These are phyloP conservation scores for Zaprionus ghesquierei DNA, from an alignment of 1,140 invertebrate species.

Conservation along the genomic window DNA sequence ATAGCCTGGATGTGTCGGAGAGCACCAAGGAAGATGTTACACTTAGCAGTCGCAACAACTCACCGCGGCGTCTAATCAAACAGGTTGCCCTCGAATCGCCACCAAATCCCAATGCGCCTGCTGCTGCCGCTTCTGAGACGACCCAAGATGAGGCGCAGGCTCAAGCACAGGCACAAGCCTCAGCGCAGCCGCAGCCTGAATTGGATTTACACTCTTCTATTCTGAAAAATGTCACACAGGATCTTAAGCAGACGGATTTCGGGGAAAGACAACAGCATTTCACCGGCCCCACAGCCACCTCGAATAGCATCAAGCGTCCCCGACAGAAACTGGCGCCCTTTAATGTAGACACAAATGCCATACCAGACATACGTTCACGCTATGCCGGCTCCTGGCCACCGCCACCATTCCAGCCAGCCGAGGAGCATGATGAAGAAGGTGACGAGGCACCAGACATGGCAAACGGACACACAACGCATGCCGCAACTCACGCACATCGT, in stretches of 20 bases:
- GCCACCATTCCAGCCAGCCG: conserved; percentile 63
- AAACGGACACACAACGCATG: conserved; percentile 56
- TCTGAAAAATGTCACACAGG: conserved; percentile 71
- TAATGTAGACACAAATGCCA: conserved; percentile 82
- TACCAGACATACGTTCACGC: conserved; percentile 82
- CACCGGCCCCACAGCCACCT: conserved; percentile 15
- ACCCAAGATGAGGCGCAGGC: background rate
- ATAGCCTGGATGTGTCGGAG: conserved; percentile 78
- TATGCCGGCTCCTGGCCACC: conserved; percentile 81
- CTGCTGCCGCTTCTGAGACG: background rate
- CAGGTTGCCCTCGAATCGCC: conserved; percentile 88
- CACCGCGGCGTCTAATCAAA: conserved; percentile 87
- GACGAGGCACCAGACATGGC: conserved; percentile 55
- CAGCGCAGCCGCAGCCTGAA: conserved; percentile 24
- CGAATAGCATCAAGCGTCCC: conserved; percentile 71
- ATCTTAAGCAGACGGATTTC: conserved; percentile 29
- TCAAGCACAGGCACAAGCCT: background rate
- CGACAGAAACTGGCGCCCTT: conserved; percentile 83
- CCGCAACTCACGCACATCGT: conserved; percentile 43
- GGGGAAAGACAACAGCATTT: conserved; percentile 6
- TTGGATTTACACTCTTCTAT: conserved; percentile 79
- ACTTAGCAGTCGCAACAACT: conserved; percentile 83
- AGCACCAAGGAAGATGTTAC: conserved; percentile 79
- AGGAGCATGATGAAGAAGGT: conserved; percentile 67
- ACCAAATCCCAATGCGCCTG: conserved; percentile 74